phyloP scores from a whole-genome alignment of 2,113 vertebrate species.

The Rhynchopsitta pachyrhyncha region DNA sequence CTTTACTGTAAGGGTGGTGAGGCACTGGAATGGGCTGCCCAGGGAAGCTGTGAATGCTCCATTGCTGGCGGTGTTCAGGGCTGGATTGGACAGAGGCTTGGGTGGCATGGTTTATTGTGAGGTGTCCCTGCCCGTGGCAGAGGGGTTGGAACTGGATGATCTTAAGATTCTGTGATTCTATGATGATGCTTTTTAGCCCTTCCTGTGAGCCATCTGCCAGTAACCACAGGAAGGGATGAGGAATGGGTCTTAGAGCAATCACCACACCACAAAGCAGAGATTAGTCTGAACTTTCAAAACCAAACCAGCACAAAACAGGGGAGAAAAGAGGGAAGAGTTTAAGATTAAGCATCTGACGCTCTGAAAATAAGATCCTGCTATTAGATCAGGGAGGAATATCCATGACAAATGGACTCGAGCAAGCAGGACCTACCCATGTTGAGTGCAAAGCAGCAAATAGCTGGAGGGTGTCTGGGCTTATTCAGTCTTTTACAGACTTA shows the following conservation, averaged over 20 bases:
- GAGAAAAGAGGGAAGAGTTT: neutral
- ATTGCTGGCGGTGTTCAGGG: no score
- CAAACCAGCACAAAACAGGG: neutral
- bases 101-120: no score
- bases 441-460: neutral
- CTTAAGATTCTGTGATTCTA: no score
- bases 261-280: accelerated
- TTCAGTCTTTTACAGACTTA: neutral
- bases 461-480: neutral
- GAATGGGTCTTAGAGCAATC: accelerated
- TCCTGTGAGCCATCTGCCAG: neutral
- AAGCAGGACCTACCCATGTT: neutral
- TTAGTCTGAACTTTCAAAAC: no score
- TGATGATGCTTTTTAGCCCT: neutral
- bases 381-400: neutral
- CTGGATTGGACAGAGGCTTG: no score
- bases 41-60: no score
- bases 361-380: neutral
- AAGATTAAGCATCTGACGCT: neutral
- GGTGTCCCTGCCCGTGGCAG: no score
- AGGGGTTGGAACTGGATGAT: no score
- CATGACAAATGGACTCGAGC: neutral
- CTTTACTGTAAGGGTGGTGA: no score
- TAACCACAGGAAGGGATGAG: neutral
- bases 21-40: no score